Conservation (phyloP, 2,888 invertebrate species). For the Anthrax anthrax region DNA sequence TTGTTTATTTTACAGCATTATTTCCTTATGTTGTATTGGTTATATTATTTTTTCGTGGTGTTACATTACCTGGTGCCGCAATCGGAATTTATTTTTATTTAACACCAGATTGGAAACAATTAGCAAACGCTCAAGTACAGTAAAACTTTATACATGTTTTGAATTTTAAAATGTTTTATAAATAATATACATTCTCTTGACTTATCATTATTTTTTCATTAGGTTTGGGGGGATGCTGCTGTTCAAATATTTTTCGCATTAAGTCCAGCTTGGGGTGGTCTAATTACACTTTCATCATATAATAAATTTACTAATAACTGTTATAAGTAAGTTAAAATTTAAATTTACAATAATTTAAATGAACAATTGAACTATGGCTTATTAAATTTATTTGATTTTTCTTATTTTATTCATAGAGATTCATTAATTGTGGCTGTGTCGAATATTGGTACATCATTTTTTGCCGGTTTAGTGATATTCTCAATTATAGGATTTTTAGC, state of each 20-base stretch:
- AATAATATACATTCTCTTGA: background rate
- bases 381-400: too few species aligned
- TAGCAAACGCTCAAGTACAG: slow-evolving; percentile 52
- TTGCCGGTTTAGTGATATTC: slow-evolving; percentile 68
- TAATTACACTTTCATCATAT: slow-evolving; percentile 72
- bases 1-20: slow-evolving; percentile 62
- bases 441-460: slow-evolving; percentile 65
- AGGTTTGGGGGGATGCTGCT: slow-evolving; percentile 73
- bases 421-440: slow-evolving; percentile 61
- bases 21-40: slow-evolving; percentile 63
- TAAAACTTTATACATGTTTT: background rate
- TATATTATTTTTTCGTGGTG: slow-evolving; percentile 62
- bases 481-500: slow-evolving; percentile 71
- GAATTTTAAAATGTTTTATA: background rate
- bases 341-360: too few species aligned
- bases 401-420: slow-evolving; percentile 38
- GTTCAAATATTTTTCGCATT: slow-evolving; percentile 80
- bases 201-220: slow-evolving; percentile 3
- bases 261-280: slow-evolving; percentile 75
- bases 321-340: slow-evolving; percentile 42
- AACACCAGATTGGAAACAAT: slow-evolving; percentile 59
- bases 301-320: slow-evolving; percentile 75
- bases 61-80: slow-evolving; percentile 62
- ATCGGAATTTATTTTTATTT: slow-evolving; percentile 67
- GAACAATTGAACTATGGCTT: too few species aligned